phyloP scores from a whole-genome alignment of 2,797 vertebrate genomes.

The Pachyuromys duprasi region DNA sequence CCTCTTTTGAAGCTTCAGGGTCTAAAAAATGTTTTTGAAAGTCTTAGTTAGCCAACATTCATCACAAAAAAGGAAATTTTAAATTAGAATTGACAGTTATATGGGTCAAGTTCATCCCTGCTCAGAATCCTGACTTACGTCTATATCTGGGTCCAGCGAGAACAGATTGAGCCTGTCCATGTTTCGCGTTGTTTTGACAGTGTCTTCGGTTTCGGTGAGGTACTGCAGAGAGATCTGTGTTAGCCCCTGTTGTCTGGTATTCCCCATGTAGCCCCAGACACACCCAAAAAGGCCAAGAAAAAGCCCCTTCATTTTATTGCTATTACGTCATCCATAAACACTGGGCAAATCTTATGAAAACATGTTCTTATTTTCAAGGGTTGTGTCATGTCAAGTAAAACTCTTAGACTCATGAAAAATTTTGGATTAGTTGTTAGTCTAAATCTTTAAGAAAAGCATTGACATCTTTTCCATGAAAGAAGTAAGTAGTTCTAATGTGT shows the following conservation, averaged over 20 bases:
- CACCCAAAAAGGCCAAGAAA: background rate
- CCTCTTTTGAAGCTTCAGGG: constrained; percentile 90
- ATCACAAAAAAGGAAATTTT: background rate
- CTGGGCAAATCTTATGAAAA: constrained; percentile 47
- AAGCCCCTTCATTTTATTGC: background rate
- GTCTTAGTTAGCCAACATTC: background rate
- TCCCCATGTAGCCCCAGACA: background rate
- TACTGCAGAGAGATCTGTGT: constrained; percentile 89
- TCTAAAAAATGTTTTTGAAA: constrained; percentile 84
- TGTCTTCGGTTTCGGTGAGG: constrained; percentile 96
- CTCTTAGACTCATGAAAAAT: background rate
- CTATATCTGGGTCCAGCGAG: constrained; percentile 96
- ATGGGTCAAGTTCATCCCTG: background rate
- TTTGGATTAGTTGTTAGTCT: background rate
- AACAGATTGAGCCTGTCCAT: constrained; percentile 95
- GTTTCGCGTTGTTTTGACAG: constrained; percentile 92
- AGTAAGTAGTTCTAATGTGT: background rate
- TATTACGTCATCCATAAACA: background rate
- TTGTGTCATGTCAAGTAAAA: background rate
- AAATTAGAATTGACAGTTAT: background rate
- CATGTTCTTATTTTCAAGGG: constrained; percentile 13
- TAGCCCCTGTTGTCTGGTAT: constrained; percentile 54
- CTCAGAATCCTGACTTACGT: constrained; percentile 88
- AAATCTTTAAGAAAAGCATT: constrained; percentile 30
- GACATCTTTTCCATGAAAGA: background rate